Evolutionary conservation across 2,888 invertebrate genomes (phyloP).

Genomic region (Atrina japonica): DNA sequence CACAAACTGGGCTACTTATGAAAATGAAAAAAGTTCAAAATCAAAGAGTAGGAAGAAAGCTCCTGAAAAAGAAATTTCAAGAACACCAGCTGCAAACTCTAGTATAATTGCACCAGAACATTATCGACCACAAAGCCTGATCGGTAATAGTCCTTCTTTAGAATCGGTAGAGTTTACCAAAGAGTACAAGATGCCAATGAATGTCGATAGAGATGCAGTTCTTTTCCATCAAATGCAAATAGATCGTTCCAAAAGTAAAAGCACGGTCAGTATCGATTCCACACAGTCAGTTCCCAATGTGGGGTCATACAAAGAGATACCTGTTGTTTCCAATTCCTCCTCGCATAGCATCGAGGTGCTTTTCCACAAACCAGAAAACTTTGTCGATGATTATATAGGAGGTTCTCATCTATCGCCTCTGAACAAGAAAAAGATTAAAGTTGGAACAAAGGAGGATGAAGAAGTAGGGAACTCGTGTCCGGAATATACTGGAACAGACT

Average conservation of each 20-base stretch:
- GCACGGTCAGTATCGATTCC: conserved; percentile 69
- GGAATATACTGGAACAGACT: background rate
- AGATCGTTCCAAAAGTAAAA: conserved; percentile 60
- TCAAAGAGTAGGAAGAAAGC: conserved; percentile 5
- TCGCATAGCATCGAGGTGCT: conserved; percentile 76
- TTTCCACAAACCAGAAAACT: conserved; percentile 48
- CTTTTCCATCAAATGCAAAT: conserved; percentile 72
- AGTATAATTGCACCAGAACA: conserved; percentile 16
- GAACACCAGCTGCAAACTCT: conserved; percentile 2
- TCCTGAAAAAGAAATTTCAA: background rate
- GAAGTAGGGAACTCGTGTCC: conserved; percentile 7
- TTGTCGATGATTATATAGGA: conserved; percentile 15
- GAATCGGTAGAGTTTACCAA: conserved; percentile 62
- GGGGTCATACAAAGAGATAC: conserved; percentile 58
- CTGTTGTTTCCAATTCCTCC: conserved; percentile 53
- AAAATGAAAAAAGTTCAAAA: conserved; percentile 4
- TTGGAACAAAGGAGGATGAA: background rate
- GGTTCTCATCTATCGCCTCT: conserved; percentile 28
- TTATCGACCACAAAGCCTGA: conserved; percentile 17
- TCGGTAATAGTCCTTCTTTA: conserved; percentile 53
- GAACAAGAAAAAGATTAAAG: background rate
- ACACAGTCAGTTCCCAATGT: conserved; percentile 71
- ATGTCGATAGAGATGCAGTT: conserved; percentile 74
- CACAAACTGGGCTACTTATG: conserved; percentile 58
- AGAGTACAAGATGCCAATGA: conserved; percentile 56